Evolutionary conservation across 2,888 invertebrate genomes (phyloP), one percentile per base, ranked within the genome.

Genomic region (Torymus tubicola): DNA sequence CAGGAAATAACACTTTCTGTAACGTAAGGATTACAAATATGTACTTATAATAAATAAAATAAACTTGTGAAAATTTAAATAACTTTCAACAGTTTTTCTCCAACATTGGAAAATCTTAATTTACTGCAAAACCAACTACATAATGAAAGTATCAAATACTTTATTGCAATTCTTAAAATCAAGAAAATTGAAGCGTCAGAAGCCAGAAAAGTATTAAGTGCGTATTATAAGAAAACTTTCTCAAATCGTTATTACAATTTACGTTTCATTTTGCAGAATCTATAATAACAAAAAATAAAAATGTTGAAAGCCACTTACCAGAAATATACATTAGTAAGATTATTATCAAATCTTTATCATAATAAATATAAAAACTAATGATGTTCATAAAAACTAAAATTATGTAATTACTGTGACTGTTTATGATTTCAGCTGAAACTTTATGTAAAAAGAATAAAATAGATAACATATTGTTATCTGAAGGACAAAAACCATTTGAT

Each of bases 1-100:
- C 87, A 90, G 82, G 85, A 87, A 4, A 84, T 86, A n/a, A 86
- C 87, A 55, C 87, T 89, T 61, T 86, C 85, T 13, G 81, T 89
- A 57, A 84, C 84, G 90, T 89, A 82, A 85, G 84, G 8, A 42
- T 42, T 42, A 8, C 0, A 42, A 42, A 42, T 42, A 42, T 42
- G 8, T 42, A 42, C 42, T 42, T 42, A 42, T 67, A 70, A 64
- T 52, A 61, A 24, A 71, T 14, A 12, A 24, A 21, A 78, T 53
- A 52, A 70, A 4, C 31, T 42, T 42, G 8, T 42, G 42, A 42
- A 42, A 42, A 42, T 42, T 42, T 8, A 8, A 42, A 42, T 42
- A 42, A 42, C 42, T 42, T 31, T 42, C 42, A 42, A 42, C 24
- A 87, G 87, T 74, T 87, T 87, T 78, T 70, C 81, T 2, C 87